Evolutionary conservation across 2,113 vertebrate genomes (phyloP).

Genomic region (Lathamus discolor): DNA sequence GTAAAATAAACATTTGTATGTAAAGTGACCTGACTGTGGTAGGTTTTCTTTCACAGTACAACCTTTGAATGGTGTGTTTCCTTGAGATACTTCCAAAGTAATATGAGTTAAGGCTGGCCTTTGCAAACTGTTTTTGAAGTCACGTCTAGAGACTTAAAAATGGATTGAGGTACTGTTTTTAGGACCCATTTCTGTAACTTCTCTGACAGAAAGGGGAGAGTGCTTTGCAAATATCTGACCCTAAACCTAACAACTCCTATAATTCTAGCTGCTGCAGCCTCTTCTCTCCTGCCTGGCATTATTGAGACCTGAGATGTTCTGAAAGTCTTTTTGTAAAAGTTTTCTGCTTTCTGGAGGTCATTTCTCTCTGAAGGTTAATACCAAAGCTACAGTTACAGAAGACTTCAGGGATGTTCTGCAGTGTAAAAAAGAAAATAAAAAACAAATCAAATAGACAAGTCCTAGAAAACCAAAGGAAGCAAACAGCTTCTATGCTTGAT

Average conservation of each 20-base stretch:
- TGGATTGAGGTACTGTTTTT: conserved; percentile 2
- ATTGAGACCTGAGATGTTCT: neutral
- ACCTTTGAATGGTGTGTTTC: neutral
- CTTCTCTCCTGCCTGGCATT: neutral
- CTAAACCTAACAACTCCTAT: neutral
- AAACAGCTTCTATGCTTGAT: neutral
- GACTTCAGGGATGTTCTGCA: neutral
- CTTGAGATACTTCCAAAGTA: neutral
- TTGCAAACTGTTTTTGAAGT: neutral
- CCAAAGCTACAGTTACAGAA: neutral
- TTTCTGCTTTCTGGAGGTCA: neutral
- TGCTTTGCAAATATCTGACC: neutral
- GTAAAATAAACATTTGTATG: neutral
- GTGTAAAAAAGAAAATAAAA: neutral
- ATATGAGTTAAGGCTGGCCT: neutral
- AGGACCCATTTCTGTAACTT: neutral
- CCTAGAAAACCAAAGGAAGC: neutral
- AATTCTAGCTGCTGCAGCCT: neutral
- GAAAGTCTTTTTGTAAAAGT: neutral
- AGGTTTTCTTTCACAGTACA: neutral
- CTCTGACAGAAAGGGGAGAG: neutral
- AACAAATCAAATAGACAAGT: neutral
- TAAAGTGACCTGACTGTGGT: neutral
- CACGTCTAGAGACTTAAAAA: neutral
- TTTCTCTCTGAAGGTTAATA: neutral